Conservation (phyloP, 92 coral and sea anemone species). For the Porites divaricata region DNA sequence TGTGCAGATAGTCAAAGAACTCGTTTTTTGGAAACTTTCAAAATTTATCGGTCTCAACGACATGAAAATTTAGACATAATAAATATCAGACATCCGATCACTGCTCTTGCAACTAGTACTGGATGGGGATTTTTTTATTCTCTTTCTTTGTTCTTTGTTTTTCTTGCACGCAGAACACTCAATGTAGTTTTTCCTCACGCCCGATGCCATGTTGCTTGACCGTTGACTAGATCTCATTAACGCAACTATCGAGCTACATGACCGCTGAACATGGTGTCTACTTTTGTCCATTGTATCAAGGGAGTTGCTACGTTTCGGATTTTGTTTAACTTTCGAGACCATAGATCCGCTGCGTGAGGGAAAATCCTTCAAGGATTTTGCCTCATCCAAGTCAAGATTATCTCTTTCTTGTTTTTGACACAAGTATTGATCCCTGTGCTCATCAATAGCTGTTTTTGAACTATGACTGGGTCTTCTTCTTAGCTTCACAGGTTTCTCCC, state of each 20-base stretch:
- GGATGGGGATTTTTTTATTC: too few species aligned
- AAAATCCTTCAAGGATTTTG: background rate
- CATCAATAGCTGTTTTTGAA: background rate
- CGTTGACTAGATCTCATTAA: slow-evolving; percentile 11
- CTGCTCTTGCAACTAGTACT: too few species aligned
- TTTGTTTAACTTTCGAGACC: background rate
- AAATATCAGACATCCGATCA: too few species aligned
- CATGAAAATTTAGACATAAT: too few species aligned
- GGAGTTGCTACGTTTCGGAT: background rate
- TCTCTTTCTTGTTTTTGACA: background rate
- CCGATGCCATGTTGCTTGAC: background rate
- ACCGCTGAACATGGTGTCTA: slow-evolving; percentile 3
- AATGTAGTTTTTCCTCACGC: background rate
- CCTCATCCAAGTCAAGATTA: background rate
- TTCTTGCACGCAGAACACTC: slow-evolving; percentile 16
- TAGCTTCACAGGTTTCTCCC: background rate
- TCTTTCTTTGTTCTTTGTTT: background rate
- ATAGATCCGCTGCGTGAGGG: background rate
- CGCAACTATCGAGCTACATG: slow-evolving; percentile 2
- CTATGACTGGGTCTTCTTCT: background rate
- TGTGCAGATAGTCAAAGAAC: too few species aligned
- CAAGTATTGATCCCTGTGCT: background rate
- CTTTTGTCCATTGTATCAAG: background rate
- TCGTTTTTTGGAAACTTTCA: too few species aligned
- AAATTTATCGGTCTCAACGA: too few species aligned